A percentile compares a stretch with the other conserved stretches of the same genome.
Conservation (phyloP, 30 jellyfish, hydroid and myxozoan genomes). For the Aurelia aurita complex sp. Pacific region DNA sequence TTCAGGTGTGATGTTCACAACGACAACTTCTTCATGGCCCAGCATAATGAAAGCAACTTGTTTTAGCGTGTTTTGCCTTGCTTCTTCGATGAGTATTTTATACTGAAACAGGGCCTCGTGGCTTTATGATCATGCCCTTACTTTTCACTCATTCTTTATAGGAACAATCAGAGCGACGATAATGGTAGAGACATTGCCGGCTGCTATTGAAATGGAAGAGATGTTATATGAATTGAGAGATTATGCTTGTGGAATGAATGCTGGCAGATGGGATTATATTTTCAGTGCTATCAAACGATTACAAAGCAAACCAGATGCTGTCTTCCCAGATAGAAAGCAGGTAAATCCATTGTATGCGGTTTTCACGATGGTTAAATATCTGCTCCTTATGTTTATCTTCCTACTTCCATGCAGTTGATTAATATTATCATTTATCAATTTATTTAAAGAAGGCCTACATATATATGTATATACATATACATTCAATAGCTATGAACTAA, state of each 20-base stretch:
- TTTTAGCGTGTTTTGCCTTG: no score
- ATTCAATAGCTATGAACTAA: no score
- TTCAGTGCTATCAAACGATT: constrained; percentile 87
- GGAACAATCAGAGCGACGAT: constrained; percentile 88
- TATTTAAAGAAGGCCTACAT: no score
- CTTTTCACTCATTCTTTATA: not conserved
- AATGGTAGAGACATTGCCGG: constrained; percentile 90
- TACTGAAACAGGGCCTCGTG: no score
- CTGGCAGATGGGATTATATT: constrained; percentile 97
- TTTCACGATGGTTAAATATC: not conserved
- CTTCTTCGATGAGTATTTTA: no score
- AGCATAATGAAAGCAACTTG: no score
- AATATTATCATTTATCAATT: no score
- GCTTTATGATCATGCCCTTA: no score
- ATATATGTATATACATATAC: no score
- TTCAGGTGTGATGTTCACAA: no score
- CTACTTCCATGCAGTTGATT: no score
- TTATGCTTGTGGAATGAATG: constrained; percentile 96
- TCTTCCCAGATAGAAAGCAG: constrained; percentile 88
- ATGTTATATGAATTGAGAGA: constrained; percentile 89
- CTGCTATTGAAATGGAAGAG: constrained; percentile 94
- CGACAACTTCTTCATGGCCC: no score
- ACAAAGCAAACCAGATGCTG: constrained; percentile 78
- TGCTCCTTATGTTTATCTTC: not conserved
- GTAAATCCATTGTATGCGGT: constrained; percentile 21